These are phyloP conservation scores for Nicator chloris DNA, from an alignment of 2,113 vertebrate species.

Conservation along the genomic window DNA sequence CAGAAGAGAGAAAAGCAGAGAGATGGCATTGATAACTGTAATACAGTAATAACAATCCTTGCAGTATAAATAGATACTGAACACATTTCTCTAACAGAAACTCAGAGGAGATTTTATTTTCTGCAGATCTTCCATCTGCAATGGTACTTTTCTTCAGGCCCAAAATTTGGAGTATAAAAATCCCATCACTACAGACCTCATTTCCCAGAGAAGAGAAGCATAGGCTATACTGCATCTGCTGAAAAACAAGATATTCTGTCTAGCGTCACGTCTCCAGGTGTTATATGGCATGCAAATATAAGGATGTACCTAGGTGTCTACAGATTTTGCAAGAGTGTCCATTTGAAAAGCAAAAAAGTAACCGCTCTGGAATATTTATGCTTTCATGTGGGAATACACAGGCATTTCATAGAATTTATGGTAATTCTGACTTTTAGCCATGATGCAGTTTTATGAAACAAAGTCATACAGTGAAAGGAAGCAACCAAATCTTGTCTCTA, in stretches of 20 bases:
- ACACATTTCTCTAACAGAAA: neutral
- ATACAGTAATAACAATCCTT: neutral
- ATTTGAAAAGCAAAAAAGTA: neutral
- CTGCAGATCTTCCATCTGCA: neutral
- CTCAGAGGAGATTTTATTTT: neutral
- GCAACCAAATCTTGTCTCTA: neutral
- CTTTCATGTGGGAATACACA: neutral
- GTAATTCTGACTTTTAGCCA: neutral
- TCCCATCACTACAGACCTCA: neutral
- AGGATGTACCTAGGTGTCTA: neutral
- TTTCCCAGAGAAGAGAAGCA: neutral
- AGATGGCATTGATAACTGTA: neutral
- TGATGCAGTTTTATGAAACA: neutral
- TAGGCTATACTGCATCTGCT: neutral
- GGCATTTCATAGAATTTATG: neutral
- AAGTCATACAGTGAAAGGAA: neutral
- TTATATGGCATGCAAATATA: neutral
- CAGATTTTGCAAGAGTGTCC: neutral
- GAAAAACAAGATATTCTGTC: neutral
- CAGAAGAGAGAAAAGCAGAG: neutral
- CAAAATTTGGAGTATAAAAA: neutral
- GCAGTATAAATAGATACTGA: neutral
- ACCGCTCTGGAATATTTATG: neutral
- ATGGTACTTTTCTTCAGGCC: neutral
- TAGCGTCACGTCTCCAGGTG: neutral